Percentiles rank a stretch among this genome's conserved stretches.
Evolutionary conservation across 2,888 invertebrate genomes (phyloP).

Genomic region (Aricia artaxerxes): DNA sequence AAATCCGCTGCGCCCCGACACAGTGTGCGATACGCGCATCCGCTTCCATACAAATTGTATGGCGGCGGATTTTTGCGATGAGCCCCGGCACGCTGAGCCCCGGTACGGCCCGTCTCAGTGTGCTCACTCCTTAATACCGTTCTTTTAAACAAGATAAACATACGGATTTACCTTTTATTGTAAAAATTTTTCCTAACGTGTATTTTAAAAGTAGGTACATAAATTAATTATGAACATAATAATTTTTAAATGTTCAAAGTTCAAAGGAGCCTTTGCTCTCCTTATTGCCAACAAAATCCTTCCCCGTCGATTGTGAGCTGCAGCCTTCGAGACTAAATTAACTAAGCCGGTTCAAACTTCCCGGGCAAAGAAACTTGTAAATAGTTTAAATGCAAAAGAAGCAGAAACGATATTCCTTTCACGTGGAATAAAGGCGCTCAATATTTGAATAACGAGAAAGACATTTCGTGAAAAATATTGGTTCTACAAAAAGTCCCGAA

Average conservation of each 20-base stretch:
- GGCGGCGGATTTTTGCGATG: no score
- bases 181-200: not conserved
- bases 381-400: not conserved
- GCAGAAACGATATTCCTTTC: not conserved
- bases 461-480: not conserved
- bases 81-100: no score
- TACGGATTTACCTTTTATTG: not conserved
- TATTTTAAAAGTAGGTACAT: not conserved
- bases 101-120: no score
- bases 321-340: not conserved
- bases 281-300: not conserved
- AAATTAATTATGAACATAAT: not conserved
- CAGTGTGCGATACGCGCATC: no score
- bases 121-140: not conserved
- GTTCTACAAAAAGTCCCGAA: constrained; percentile 44
- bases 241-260: not conserved
- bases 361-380: not conserved
- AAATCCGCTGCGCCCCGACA: no score
- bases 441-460: constrained; percentile 22
- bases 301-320: not conserved
- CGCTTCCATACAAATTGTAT: no score
- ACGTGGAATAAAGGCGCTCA: not conserved
- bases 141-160: not conserved
- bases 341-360: not conserved
- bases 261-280: not conserved